Base-by-base conservation (phyloP, 2,888 invertebrate species). In the Caenorhabditis drosophilae region DNA sequence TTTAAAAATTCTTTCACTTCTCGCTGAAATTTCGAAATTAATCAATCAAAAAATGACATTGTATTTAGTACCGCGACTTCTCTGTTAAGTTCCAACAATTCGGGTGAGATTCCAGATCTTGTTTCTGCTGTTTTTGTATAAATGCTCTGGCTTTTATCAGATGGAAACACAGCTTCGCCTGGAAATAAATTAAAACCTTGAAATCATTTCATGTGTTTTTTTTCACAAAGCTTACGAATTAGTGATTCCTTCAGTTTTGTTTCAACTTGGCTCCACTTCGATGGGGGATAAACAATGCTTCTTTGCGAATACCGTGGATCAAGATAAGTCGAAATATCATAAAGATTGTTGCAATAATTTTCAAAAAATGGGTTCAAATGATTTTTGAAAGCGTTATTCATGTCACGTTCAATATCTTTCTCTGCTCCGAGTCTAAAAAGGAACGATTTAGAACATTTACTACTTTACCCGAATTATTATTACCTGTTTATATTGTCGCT, bases 361-460 rank as follows among this genome's bases (percentile, higher is more conserved):
- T 42, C 42, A 22, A 40, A 40, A 18, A 40, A 40, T 18, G 11
- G 2, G 18, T n/a, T 40, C 40, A 40, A 18, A 40, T 40, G 40
- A 18, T 22, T 20, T 20, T 40, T 22, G 40, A 40, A n/a, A n/a
- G n/a, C n/a, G n/a, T n/a, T n/a, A n/a, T n/a, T n/a, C n/a, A n/a
- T n/a, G n/a, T n/a, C n/a, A n/a, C n/a, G n/a, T n/a, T n/a, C n/a
- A n/a, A n/a, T n/a, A n/a, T n/a, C n/a, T n/a, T n/a, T n/a, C n/a
- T n/a, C n/a, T n/a, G n/a, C n/a, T n/a, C n/a, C n/a, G n/a, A n/a
- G n/a, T n/a, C n/a, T n/a, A n/a, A n/a, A n/a, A n/a, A n/a, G n/a
- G n/a, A n/a, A n/a, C n/a, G n/a, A n/a, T n/a, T n/a, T n/a, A n/a
- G n/a, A n/a, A n/a, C n/a, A n/a, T n/a, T n/a, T n/a, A n/a, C n/a